Conservation (phyloP, 2,888 invertebrate genomes). For the Notocelia uddmanniana region DNA sequence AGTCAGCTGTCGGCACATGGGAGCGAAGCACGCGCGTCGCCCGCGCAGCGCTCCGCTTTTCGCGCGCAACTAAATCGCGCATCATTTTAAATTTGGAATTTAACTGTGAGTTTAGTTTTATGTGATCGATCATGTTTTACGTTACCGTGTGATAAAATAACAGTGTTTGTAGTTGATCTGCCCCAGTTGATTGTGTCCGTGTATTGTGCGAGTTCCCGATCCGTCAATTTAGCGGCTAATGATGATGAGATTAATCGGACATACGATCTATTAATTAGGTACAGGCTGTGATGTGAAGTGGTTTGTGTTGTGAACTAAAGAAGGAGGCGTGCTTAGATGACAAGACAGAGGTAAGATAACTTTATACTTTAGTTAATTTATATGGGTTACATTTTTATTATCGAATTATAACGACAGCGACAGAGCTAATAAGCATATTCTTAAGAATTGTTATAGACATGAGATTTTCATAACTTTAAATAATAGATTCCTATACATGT, state of each 20-base stretch:
- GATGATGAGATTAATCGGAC: slow-evolving; percentile 55
- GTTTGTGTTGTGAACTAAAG: slow-evolving; percentile 55
- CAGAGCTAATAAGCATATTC: slow-evolving; percentile 45
- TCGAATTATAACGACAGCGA: background rate
- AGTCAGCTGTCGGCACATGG: slow-evolving; percentile 83
- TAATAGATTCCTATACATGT: slow-evolving; percentile 51
- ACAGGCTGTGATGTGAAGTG: slow-evolving; percentile 51
- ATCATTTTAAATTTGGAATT: slow-evolving; percentile 49
- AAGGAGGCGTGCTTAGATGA: slow-evolving; percentile 56
- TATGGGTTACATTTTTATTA: background rate
- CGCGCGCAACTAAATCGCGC: slow-evolving; percentile 65
- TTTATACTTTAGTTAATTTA: background rate
- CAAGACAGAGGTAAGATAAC: slow-evolving; percentile 54
- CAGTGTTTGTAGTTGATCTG: slow-evolving; percentile 47
- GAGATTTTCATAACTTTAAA: slow-evolving; percentile 53
- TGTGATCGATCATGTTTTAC: slow-evolving; percentile 33
- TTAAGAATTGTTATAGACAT: slow-evolving; percentile 60
- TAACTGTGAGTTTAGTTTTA: slow-evolving; percentile 28
- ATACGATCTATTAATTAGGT: slow-evolving; percentile 52
- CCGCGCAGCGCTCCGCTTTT: slow-evolving; percentile 71
- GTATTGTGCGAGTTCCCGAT: slow-evolving; percentile 55
- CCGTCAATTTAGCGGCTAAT: slow-evolving; percentile 53
- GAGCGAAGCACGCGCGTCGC: slow-evolving; percentile 78
- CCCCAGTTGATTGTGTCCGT: slow-evolving; percentile 52
- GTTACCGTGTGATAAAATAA: slow-evolving; percentile 13